Evolutionary conservation across 2,888 invertebrate species (phyloP), one percentile per base, ranked within the genome.

Genomic region (Nowickia ferox): DNA sequence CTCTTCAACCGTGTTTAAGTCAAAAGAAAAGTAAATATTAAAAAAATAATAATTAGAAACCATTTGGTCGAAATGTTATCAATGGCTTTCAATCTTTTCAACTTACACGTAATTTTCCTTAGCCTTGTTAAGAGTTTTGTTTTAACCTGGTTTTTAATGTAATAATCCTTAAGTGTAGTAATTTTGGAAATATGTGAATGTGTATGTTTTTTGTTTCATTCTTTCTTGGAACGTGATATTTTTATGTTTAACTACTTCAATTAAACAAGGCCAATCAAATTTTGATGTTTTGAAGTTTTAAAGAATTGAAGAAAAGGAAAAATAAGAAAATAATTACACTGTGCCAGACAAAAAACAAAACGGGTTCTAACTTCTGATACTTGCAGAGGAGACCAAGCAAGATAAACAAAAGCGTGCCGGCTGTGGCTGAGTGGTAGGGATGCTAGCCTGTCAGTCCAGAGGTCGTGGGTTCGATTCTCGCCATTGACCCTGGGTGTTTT

Each of bases 31-130:
- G 4, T 38, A 48, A 55, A 77, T 40, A 59, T 38, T 30, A 30
- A 30, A 30, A 22, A 44, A 48, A 65, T 40, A 55, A 65, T 55
- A 63, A 71, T 71, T 44, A 72, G 71, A 72, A 79, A 71, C 15
- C 44, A 72, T 65, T 79, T 71, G 79, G 44, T 79, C 65, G 17
- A 68, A 40, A 19, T 55, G 19, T 71, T 79, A 79, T 79, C 79
- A 38, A 9, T 9, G 40, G n/a, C n/a, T 46, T 55, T 15, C 9
- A 72, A 72, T 79, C 79, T 71, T 30, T 72, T 57, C 53, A 8
- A 13, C 9, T 13, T 30, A 6, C 1, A 30, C 30, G 6, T 6
- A 30, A 30, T 38, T 44, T 38, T 9, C 9, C 15, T 42, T 42
- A 48, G 8, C 30, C 66, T 66, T 48, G 48, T 48, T 46, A 48